Conservation (phyloP, 2,797 vertebrate genomes). For the Peromyscus attwateri region DNA sequence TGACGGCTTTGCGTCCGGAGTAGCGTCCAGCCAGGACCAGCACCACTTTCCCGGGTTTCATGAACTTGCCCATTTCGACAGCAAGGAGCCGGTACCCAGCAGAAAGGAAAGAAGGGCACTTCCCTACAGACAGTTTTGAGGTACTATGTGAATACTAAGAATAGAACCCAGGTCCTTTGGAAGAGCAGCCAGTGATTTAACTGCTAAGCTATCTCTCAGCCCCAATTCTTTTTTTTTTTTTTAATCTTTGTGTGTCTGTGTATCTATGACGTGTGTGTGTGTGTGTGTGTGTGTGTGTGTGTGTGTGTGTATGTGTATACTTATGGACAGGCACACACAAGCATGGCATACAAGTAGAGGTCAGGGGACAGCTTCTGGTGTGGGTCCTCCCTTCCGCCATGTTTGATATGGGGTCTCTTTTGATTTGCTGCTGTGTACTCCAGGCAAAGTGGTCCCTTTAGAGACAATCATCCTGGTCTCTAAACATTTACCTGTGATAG, state of each 20-base stretch:
- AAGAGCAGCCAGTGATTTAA: background rate
- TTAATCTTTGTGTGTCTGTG: background rate
- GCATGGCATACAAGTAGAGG: background rate
- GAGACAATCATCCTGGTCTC: background rate
- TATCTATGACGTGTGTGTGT: background rate
- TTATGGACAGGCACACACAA: background rate
- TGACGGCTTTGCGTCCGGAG: too few relatives aligned
- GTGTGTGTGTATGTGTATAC: background rate
- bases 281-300: background rate
- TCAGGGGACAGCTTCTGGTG: background rate
- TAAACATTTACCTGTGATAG: too few relatives aligned
- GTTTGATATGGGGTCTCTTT: too few relatives aligned
- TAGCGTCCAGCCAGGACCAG: too few relatives aligned
- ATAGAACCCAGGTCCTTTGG: background rate
- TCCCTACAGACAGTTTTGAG: background rate
- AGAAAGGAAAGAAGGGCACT: too few relatives aligned
- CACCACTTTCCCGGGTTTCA: too few relatives aligned
- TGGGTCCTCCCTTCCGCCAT: background rate
- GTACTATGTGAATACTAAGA: too few relatives aligned
- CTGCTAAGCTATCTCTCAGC: background rate
- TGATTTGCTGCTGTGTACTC: background rate
- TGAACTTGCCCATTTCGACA: too few relatives aligned
- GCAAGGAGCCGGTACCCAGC: too few relatives aligned
- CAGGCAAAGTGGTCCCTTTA: background rate
- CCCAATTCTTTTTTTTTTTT: background rate